These are phyloP conservation scores for Platanista minor DNA, from an alignment of 2,113 vertebrate genomes.

Conservation along the genomic window DNA sequence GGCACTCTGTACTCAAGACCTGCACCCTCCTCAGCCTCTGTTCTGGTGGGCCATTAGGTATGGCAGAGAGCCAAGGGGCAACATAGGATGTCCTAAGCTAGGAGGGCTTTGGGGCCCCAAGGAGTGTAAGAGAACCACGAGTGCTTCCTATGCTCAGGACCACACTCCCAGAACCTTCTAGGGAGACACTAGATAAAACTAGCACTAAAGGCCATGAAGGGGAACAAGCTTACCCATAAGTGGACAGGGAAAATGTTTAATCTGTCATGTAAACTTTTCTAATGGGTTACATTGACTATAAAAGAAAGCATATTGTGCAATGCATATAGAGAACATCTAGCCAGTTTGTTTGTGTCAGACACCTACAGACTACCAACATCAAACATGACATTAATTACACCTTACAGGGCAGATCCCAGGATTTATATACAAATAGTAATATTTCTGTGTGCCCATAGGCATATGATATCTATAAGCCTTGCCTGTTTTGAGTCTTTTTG, in stretches of 20 bases:
- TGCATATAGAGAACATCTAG: neutral
- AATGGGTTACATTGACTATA: neutral
- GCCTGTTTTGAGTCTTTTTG: neutral
- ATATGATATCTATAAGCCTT: neutral
- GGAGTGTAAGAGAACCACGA: neutral
- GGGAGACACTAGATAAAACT: neutral
- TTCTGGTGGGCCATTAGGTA: accelerated
- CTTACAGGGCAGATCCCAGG: neutral
- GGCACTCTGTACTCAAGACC: neutral
- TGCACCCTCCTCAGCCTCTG: neutral
- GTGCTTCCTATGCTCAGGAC: neutral
- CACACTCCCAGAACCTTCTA: neutral
- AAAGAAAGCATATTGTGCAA: neutral
- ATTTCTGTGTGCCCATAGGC: neutral
- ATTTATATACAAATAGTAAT: neutral
- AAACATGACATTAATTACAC: neutral
- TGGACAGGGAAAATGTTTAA: neutral
- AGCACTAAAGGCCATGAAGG: neutral
- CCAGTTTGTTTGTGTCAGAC: neutral
- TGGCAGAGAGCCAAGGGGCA: neutral
- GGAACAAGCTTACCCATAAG: neutral
- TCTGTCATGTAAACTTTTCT: neutral
- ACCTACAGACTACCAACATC: neutral
- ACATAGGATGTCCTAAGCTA: neutral
- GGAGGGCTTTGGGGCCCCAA: too few species aligned